These are phyloP conservation scores for Linepithema humile DNA, from an alignment of 1,140 invertebrate genomes.

Conservation along the genomic window DNA sequence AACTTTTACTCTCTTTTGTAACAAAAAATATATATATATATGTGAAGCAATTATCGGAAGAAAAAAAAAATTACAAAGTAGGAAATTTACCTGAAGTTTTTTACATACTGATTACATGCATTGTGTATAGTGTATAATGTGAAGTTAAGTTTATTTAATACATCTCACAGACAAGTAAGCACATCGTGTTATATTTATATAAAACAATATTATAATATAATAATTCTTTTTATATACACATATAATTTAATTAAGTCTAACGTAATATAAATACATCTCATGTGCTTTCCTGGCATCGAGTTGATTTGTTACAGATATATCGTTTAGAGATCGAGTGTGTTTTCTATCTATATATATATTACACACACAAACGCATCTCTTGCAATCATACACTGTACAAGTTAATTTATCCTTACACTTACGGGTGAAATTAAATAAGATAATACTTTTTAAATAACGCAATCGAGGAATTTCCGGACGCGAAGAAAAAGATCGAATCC, in stretches of 20 bases:
- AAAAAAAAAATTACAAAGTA: slow-evolving; percentile 19
- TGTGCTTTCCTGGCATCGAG: slow-evolving; percentile 50
- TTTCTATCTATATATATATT: slow-evolving; percentile 58
- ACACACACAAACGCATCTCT: slow-evolving; percentile 61
- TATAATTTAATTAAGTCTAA: slow-evolving; percentile 68
- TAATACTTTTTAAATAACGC: slow-evolving; percentile 51
- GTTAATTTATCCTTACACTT: slow-evolving; percentile 43
- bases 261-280: slow-evolving; percentile 67
- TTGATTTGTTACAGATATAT: slow-evolving; percentile 50
- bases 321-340: slow-evolving; percentile 42
- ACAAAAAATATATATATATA: slow-evolving; percentile 42
- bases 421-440: slow-evolving; percentile 52
- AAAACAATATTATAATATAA: slow-evolving; percentile 65
- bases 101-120: slow-evolving; percentile 25
- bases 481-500: neutral
- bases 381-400: slow-evolving; percentile 64
- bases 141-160: slow-evolving; percentile 46
- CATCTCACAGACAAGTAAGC: slow-evolving; percentile 56
- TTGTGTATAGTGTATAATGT: slow-evolving; percentile 10
- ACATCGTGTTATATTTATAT: slow-evolving; percentile 48
- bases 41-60: neutral
- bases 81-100: neutral
- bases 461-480: neutral
- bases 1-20: slow-evolving; percentile 24
- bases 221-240: slow-evolving; percentile 62